Evolutionary conservation across 2,113 vertebrate genomes (phyloP).

Genomic region (Plotosus lineatus): DNA sequence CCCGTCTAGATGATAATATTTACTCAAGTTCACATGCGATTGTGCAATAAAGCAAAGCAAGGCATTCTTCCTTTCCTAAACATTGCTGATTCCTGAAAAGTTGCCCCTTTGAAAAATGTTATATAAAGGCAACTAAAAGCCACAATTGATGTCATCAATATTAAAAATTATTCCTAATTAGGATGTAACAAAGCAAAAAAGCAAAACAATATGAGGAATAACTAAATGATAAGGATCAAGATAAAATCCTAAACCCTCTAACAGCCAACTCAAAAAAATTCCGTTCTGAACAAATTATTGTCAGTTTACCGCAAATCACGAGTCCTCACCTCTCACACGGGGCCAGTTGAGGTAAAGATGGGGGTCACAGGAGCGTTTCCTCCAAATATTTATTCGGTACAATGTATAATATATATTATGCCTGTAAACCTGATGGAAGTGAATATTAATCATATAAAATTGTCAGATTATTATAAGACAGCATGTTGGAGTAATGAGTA

Average conservation of each 20-base stretch:
- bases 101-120: slow-evolving; percentile 42
- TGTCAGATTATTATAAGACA: no score
- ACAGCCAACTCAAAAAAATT: neutral
- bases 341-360: neutral
- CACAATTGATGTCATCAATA: slow-evolving; percentile 28
- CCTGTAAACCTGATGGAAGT: no score
- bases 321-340: neutral
- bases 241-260: neutral
- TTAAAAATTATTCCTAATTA: no score
- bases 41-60: slow-evolving; percentile 53
- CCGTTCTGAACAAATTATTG: neutral
- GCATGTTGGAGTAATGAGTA: no score
- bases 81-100: slow-evolving; percentile 30
- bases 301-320: neutral
- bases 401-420: neutral
- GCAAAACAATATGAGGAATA: slow-evolving; percentile 26
- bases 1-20: slow-evolving; percentile 60
- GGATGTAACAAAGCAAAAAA: neutral
- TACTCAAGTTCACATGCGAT: slow-evolving; percentile 64
- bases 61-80: slow-evolving; percentile 39
- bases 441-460: no score
- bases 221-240: slow-evolving; percentile 12
- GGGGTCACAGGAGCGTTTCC: neutral
- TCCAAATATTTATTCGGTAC: neutral
- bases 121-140: slow-evolving; percentile 32